phyloP scores from a whole-genome alignment of 2,888 invertebrate genomes.

The Vesta saturnalis region DNA sequence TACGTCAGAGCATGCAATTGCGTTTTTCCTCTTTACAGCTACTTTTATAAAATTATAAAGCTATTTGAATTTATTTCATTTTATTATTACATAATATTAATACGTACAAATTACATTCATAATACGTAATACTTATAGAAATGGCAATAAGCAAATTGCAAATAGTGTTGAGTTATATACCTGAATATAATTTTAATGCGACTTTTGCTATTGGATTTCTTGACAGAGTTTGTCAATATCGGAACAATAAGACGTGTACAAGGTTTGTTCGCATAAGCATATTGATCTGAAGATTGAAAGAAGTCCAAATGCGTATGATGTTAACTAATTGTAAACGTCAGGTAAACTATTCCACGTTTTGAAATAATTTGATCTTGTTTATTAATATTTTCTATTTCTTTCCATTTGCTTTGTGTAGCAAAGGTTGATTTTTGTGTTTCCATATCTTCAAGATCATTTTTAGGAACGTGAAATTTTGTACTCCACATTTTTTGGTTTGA shows the following conservation, averaged over 20 bases:
- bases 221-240: slow-evolving; percentile 1
- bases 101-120: not conserved
- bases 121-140: not conserved
- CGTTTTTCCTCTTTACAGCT: not conserved
- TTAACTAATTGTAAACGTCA: not conserved
- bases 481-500: not conserved
- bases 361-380: too few species aligned
- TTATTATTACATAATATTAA: too few species aligned
- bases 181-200: slow-evolving; percentile 3
- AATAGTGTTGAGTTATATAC: not conserved
- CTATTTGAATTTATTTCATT: too few species aligned
- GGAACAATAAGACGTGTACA: not conserved
- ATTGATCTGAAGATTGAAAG: not conserved
- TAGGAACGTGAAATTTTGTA: not conserved
- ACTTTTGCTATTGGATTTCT: not conserved
- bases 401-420: not conserved
- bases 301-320: not conserved
- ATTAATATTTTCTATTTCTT: not conserved
- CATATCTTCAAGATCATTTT: not conserved
- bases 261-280: not conserved
- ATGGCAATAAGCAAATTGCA: not conserved
- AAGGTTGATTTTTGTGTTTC: not conserved
- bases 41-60: too few species aligned
- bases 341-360: too few species aligned
- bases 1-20: not conserved